A percentile compares a stretch with the other conserved stretches of the same genome.
Evolutionary conservation across 2,888 invertebrate genomes (phyloP).

Genomic region (Glaucopsyche alexis): DNA sequence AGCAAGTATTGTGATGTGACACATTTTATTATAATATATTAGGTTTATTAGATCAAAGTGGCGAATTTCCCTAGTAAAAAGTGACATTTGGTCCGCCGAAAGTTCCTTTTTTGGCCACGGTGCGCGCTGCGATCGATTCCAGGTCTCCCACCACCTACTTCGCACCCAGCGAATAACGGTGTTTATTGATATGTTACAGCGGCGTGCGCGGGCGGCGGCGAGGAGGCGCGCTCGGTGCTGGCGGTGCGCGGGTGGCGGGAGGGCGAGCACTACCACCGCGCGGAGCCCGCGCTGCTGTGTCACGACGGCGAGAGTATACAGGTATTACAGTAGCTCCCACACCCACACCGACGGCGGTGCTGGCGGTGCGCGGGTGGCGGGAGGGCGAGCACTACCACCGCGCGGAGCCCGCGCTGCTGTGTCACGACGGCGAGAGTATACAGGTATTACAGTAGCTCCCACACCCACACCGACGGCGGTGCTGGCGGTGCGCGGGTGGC

Average conservation of each 20-base stretch:
- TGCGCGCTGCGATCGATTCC: no score
- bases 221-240: conserved; percentile 78
- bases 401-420: conserved; percentile 90
- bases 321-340: conserved; percentile 65
- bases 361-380: conserved; percentile 77
- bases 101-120: no score
- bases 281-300: conserved; percentile 90
- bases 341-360: no score
- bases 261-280: conserved; percentile 87
- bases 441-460: conserved; percentile 79
- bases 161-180: no score
- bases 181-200: conserved; percentile 44
- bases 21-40: no score
- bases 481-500: conserved; percentile 75
- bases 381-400: conserved; percentile 89
- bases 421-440: conserved; percentile 96
- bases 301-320: conserved; percentile 97
- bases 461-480: no score
- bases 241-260: conserved; percentile 85
- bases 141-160: no score
- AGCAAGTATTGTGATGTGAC: no score
- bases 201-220: conserved; percentile 56
- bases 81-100: no score
- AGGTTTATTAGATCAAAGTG: no score
- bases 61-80: no score